Percentiles rank a stretch among this genome's conserved stretches.
Conservation (phyloP, 2,888 invertebrate species). For the Ormyrus pomaceus region DNA sequence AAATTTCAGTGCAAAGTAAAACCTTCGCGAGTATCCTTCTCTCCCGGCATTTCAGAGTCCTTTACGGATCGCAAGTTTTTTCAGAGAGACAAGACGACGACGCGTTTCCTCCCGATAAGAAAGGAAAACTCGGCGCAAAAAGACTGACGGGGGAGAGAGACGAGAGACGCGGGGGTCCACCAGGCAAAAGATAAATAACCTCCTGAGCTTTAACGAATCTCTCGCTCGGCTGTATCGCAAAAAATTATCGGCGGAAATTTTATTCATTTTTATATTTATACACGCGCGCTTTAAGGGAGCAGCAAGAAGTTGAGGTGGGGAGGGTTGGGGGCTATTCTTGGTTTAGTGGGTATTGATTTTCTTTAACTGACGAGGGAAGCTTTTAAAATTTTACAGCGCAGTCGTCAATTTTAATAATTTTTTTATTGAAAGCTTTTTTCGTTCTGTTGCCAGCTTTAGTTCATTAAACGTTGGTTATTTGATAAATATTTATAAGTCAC, state of each 20-base stretch:
- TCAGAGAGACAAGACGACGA: neutral
- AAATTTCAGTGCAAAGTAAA: constrained; percentile 4
- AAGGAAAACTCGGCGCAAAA: constrained; percentile 1
- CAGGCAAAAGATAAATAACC: constrained; percentile 44
- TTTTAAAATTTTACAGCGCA: no score
- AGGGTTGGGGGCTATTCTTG: neutral
- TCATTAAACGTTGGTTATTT: no score
- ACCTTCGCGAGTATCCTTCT: neutral
- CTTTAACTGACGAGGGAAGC: no score
- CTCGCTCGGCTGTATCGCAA: constrained; percentile 12
- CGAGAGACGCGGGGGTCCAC: neutral
- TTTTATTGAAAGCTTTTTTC: no score
- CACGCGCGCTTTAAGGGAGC: no score
- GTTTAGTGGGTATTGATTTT: neutral
- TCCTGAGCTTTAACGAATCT: constrained; percentile 23
- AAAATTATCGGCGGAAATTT: constrained; percentile 16
- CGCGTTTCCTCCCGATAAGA: constrained; percentile 17
- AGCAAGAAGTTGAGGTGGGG: neutral
- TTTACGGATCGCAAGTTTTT: constrained; percentile 15
- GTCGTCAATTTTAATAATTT: no score
- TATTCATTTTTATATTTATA: neutral
- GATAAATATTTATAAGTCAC: no score
- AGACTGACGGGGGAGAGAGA: no score
- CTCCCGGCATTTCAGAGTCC: neutral
- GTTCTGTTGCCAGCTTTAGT: no score